Evolutionary conservation across 2,888 invertebrate species (phyloP).

Genomic region (Cordilura impudica): DNA sequence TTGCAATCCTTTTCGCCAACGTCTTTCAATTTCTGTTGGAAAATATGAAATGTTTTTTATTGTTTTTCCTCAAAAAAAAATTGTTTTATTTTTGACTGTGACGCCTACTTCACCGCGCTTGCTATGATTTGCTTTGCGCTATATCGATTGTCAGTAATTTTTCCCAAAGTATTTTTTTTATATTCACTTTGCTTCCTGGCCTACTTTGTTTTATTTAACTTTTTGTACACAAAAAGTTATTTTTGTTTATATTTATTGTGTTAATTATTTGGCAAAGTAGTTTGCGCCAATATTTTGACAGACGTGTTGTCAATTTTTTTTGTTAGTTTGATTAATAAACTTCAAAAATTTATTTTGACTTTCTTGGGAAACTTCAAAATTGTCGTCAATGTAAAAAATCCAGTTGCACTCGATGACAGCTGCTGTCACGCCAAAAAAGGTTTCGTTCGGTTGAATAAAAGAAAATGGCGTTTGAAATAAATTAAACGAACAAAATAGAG

Average conservation of each 20-base stretch:
- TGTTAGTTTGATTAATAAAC: conserved; percentile 63
- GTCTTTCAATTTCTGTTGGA: not conserved
- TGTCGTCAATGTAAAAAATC: conserved; percentile 33
- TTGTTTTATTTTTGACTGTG: conserved; percentile 32
- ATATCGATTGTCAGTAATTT: conserved; percentile 60
- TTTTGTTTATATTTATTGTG: conserved; percentile 62
- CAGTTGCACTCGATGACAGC: conserved; percentile 39
- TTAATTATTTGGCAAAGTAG: conserved; percentile 57
- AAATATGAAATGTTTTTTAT: conserved; percentile 21
- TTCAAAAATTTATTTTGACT: conserved; percentile 63
- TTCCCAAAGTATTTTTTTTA: conserved; percentile 61
- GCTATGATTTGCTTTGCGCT: conserved; percentile 60
- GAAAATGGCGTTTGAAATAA: conserved; percentile 43
- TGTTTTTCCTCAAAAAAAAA: not conserved
- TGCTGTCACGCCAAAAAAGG: conserved; percentile 42
- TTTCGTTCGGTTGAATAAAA: conserved; percentile 33
- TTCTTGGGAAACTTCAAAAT: conserved; percentile 62
- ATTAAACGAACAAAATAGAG: not conserved
- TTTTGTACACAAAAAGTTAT: conserved; percentile 26
- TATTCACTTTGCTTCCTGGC: conserved; percentile 54
- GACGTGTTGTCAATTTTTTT: conserved; percentile 62
- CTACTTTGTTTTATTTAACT: conserved; percentile 56
- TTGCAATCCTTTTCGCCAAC: not conserved
- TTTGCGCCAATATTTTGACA: conserved; percentile 62
- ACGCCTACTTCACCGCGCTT: conserved; percentile 63